Base-by-base conservation (phyloP, 2,888 invertebrate species). In the Phorcus lineatus region DNA sequence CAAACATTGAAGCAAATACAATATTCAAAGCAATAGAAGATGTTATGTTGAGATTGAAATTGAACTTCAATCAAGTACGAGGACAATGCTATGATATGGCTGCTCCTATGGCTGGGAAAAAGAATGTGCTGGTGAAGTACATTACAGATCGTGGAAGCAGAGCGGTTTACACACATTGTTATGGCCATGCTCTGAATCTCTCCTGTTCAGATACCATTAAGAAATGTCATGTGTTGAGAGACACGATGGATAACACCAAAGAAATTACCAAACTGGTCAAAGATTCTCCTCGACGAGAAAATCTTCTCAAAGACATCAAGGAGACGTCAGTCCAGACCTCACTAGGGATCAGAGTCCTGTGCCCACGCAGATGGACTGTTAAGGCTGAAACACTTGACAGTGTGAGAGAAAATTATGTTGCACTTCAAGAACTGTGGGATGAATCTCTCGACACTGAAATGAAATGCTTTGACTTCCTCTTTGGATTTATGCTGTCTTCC, bases 1-100 rank as follows among this genome's bases (percentile, higher is more conserved):
- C 62, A 2, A 80, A 80, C 11, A 83, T 80, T 57, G 24, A 19
- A 7, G 22, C 19, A 57, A 55, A 54, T 66, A 81, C 78, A 22
- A 22, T 87, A 22, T 82, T 81, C 0, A 55, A n/a, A 19, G 77
- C 80, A 3, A 85, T 82, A 31, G 52, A 84, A 57, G 83, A 87
- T 80, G 77, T 77, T 2, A 31, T 87, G 9, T 53, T 85, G 1
- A 74, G 84, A 36, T 77, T 85, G 82, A 78, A 79, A 17, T 55
- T 86, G 6, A 62, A 78, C 17, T 28, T 87, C n/a, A 76, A 28
- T 24, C 84, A 83, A 11, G 83, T 85, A 47, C 78, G 82, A 62
- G 84, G 86, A 7, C 85, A 83, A 57, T 84, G 84, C 47, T 86
- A 86, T 36, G 85, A 84, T 78, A 82, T 78, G n/a, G 85, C 86